phyloP scores from a whole-genome alignment of 2,888 invertebrate genomes.

The Spisula solida region DNA sequence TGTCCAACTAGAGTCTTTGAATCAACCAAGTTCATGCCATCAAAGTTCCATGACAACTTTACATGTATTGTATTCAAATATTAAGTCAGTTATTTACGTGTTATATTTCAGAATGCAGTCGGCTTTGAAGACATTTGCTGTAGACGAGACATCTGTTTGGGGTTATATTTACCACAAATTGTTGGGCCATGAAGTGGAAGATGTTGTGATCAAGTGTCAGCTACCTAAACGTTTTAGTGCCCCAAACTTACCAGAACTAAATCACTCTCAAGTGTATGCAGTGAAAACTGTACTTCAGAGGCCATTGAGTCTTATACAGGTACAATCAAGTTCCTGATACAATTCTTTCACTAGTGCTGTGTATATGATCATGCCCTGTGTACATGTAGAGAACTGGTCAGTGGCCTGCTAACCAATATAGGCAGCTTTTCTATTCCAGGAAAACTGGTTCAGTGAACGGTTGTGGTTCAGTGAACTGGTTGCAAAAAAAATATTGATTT shows the following conservation, averaged over 20 bases:
- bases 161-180: constrained; percentile 99
- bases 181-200: constrained; percentile 93
- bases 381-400: no score
- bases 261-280: constrained; percentile 98
- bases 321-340: constrained; percentile 68
- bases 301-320: constrained; percentile 98
- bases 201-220: constrained; percentile 96
- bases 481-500: no score
- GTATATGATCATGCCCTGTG: no score
- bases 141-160: constrained; percentile 98
- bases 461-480: no score
- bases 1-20: no score
- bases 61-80: no score
- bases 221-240: constrained; percentile 99
- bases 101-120: constrained; percentile 94
- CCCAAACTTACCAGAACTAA: constrained; percentile 98
- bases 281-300: constrained; percentile 99
- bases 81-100: not conserved
- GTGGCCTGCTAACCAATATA: no score
- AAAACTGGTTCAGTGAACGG: no score
- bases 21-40: no score
- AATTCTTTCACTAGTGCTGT: no score
- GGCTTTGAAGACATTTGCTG: constrained; percentile 97
- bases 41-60: no score
- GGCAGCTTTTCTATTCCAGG: no score